These are phyloP conservation scores for Brachypteracias leptosomus DNA, from an alignment of 2,113 vertebrate genomes.

Conservation along the genomic window DNA sequence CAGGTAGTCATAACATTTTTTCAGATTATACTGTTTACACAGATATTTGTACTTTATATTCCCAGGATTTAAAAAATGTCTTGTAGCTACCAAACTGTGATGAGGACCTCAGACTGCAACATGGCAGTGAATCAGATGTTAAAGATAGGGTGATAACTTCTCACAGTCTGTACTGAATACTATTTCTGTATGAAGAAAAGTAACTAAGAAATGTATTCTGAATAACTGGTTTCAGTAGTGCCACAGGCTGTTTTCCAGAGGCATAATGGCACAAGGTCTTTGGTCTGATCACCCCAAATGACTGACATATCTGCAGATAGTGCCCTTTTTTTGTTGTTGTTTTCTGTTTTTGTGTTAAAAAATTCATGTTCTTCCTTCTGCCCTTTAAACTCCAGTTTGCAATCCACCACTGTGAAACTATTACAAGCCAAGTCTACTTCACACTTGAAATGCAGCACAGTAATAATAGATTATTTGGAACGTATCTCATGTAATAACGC, in stretches of 20 bases:
- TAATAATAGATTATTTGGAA: neutral
- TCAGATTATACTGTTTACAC: neutral
- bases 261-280: neutral
- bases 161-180: neutral
- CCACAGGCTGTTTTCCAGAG: neutral
- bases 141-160: neutral
- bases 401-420: neutral
- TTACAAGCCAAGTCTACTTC: neutral
- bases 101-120: neutral
- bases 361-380: neutral
- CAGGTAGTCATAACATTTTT: neutral
- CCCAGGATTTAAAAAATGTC: neutral
- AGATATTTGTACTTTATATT: neutral
- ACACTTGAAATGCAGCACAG: neutral
- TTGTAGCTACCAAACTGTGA: neutral
- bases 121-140: neutral
- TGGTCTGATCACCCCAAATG: neutral
- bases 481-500: neutral
- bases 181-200: neutral
- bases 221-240: neutral
- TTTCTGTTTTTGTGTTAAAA: neutral
- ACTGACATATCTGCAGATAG: neutral
- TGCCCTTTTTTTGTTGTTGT: neutral
- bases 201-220: neutral
- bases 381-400: neutral